These are phyloP conservation scores for Epinephelus fuscoguttatus DNA, from an alignment of 2,113 vertebrate genomes.

Conservation along the genomic window DNA sequence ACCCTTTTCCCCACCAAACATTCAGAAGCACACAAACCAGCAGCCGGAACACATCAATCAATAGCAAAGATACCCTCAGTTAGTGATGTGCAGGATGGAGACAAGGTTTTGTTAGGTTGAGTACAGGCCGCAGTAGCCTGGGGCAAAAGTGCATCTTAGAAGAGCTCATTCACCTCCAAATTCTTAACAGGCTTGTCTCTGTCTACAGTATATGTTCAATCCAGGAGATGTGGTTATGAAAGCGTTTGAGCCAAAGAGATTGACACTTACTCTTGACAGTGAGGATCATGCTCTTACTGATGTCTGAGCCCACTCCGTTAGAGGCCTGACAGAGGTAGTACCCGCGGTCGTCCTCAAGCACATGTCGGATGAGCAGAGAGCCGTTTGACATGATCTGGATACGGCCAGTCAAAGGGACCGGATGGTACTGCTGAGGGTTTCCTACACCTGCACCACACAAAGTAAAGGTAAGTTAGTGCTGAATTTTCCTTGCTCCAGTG, in stretches of 20 bases:
- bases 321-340: slow-evolving; percentile 99
- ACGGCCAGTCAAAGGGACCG: slow-evolving; percentile 94
- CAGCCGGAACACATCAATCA: slow-evolving; percentile 81
- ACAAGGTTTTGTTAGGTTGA: slow-evolving; percentile 61
- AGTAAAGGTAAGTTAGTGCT: neutral
- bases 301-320: slow-evolving; percentile 98
- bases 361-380: slow-evolving; percentile 96
- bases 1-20: slow-evolving; percentile 64
- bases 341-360: slow-evolving; percentile 96
- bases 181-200: slow-evolving; percentile 36
- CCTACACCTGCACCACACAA: slow-evolving; percentile 86
- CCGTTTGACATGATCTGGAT: slow-evolving; percentile 99
- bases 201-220: slow-evolving; percentile 6
- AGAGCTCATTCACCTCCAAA: slow-evolving; percentile 45
- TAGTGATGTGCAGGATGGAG: slow-evolving; percentile 52
- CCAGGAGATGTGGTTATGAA: slow-evolving; percentile 46
- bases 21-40: slow-evolving; percentile 65
- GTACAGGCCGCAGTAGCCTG: slow-evolving; percentile 52
- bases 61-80: slow-evolving; percentile 72
- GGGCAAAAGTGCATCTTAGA: slow-evolving; percentile 71
- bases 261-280: slow-evolving; percentile 95
- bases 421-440: slow-evolving; percentile 98
- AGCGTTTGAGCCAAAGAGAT: slow-evolving; percentile 43
- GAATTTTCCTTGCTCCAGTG: neutral
- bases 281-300: slow-evolving; percentile 99